Conservation (phyloP, 1,140 invertebrate species). For the Augochlora pura region DNA sequence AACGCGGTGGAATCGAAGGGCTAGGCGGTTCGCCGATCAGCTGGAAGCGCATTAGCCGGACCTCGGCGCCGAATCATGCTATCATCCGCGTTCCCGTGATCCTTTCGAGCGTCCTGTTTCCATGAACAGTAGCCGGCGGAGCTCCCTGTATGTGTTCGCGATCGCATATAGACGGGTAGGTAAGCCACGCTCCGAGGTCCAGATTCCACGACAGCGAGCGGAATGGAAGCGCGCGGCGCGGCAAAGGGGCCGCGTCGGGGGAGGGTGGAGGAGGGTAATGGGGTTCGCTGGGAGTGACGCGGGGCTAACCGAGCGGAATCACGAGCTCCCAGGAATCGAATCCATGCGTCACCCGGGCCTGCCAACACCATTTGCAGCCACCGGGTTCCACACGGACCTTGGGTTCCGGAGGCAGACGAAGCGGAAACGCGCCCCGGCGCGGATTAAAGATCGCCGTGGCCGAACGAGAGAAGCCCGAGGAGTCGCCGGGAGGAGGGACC, state of each 20-base stretch:
- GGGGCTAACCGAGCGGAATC: constrained; percentile 80
- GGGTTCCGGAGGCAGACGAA: constrained; percentile 52
- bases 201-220: constrained; percentile 69
- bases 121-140: neutral
- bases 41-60: constrained; percentile 10
- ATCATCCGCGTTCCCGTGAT: constrained; percentile 28
- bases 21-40: constrained; percentile 3
- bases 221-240: constrained; percentile 45
- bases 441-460: constrained; percentile 41
- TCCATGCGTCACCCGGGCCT: constrained; percentile 80
- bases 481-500: neutral
- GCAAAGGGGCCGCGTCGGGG: constrained; percentile 38
- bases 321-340: constrained; percentile 80
- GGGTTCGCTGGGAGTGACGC: constrained; percentile 80
- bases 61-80: constrained; percentile 8
- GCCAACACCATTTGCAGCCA: constrained; percentile 80
- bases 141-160: neutral
- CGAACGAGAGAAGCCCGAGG: neutral
- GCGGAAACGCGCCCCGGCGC: constrained; percentile 32
- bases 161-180: constrained; percentile 26
- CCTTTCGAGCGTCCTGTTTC: constrained; percentile 21
- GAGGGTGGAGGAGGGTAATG: constrained; percentile 71
- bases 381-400: constrained; percentile 66
- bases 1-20: neutral
- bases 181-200: constrained; percentile 55